Evolutionary conservation across 1,140 invertebrate genomes (phyloP).

Genomic region (Lepeophtheirus salmonis): DNA sequence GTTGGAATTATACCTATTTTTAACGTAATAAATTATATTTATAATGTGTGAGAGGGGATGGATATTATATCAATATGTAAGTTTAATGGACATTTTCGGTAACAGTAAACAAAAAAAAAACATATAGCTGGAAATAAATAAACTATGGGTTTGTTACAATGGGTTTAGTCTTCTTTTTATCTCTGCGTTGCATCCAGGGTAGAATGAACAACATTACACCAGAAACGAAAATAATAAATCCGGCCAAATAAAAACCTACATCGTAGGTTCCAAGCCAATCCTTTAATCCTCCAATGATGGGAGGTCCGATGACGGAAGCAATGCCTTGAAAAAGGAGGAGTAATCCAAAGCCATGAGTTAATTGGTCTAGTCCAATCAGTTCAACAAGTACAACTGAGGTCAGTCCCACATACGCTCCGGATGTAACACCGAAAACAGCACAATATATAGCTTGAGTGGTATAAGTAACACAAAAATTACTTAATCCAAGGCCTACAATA

Average conservation of each 20-base stretch:
- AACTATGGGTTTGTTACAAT: neutral
- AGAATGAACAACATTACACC: slow-evolving; percentile 72
- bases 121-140: too few relatives aligned
- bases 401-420: slow-evolving; percentile 76
- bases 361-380: slow-evolving; percentile 57
- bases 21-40: too few relatives aligned
- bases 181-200: slow-evolving; percentile 43
- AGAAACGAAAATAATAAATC: slow-evolving; percentile 57
- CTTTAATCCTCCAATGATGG: slow-evolving; percentile 54
- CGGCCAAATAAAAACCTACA: slow-evolving; percentile 60
- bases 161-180: slow-evolving; percentile 19
- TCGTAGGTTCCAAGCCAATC: slow-evolving; percentile 56
- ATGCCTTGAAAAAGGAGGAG: slow-evolving; percentile 75
- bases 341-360: slow-evolving; percentile 83
- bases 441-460: slow-evolving; percentile 49
- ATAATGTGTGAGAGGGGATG: too few relatives aligned
- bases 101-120: too few relatives aligned
- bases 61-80: too few relatives aligned
- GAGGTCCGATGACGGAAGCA: slow-evolving; percentile 66
- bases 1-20: too few relatives aligned
- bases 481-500: slow-evolving; percentile 5
- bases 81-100: too few relatives aligned
- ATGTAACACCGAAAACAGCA: slow-evolving; percentile 62
- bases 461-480: slow-evolving; percentile 10
- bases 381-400: slow-evolving; percentile 77